Conservation (phyloP, 2,888 invertebrate genomes). For the Zaprionus obscuricornis region DNA sequence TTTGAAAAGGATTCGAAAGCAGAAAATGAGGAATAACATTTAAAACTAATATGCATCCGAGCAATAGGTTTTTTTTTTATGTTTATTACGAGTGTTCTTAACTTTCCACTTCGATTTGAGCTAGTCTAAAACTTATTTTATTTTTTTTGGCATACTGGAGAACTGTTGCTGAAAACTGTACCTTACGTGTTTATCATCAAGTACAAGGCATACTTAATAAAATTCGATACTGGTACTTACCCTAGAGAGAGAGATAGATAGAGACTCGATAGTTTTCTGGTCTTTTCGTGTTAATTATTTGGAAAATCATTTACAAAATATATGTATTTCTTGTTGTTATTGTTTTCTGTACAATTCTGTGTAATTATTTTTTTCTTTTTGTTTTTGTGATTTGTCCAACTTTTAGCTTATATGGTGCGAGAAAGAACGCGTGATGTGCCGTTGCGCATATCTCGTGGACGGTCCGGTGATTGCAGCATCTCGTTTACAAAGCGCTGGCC, state of each 20-base stretch:
- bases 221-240: constrained; percentile 48
- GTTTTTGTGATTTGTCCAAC: constrained; percentile 56
- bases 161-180: constrained; percentile 37
- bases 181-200: constrained; percentile 40
- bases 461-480: constrained; percentile 83
- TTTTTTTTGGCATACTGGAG: too few relatives aligned
- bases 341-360: constrained; percentile 37
- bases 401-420: constrained; percentile 77
- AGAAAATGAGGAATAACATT: constrained; percentile 25
- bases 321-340: constrained; percentile 34
- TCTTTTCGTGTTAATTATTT: constrained; percentile 29
- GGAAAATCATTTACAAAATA: constrained; percentile 71
- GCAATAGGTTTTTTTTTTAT: constrained; percentile 8
- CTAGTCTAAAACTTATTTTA: constrained; percentile 20
- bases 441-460: constrained; percentile 82
- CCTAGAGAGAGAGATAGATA: constrained; percentile 16
- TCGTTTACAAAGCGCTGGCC: constrained; percentile 84
- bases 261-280: constrained; percentile 21
- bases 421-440: constrained; percentile 69
- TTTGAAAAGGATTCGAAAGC: constrained; percentile 47
- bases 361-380: constrained; percentile 12
- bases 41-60: constrained; percentile 23
- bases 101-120: constrained; percentile 14
- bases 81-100: too few relatives aligned
- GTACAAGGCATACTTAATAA: constrained; percentile 31